Base-by-base conservation (phyloP, 2,888 invertebrate genomes). In the Altica lythri region DNA sequence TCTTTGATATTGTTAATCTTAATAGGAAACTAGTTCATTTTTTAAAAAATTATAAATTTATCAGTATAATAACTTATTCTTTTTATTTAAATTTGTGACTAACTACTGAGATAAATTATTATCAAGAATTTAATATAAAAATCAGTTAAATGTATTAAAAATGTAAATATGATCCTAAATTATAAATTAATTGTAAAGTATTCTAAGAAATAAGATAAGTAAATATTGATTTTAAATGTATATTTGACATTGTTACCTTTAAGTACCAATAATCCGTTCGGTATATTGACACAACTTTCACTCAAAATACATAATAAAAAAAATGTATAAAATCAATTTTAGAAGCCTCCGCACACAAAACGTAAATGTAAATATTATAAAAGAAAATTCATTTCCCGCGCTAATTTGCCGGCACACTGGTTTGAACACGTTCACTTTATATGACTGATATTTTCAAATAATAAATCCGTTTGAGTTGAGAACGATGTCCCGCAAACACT, bases 401-500 rank as follows among this genome's bases (percentile, higher is more conserved):
- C 37, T 25, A 50, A 49, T 35, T 22, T 13, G n/a, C 35, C 45
- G 37, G 18, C 42, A 32, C 53, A 48, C 50, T 40, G 2, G 37
- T 46, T 29, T 19, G 37, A 34, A 48, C 57, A 54, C 57, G 45
- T 54, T 44, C 27, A 44, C 43, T 54, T 16, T 30, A 42, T 34
- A 47, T 45, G 55, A 54, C 55, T 40, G 42, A 53, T 50, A 46
- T 53, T 46, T 44, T 37, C 55, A 45, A 59, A 56, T 56, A 46
- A 40, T 27, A 35, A n/a, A n/a, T n/a, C n/a, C n/a, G n/a, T n/a
- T n/a, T n/a, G n/a, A n/a, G n/a, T n/a, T n/a, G n/a, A n/a, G n/a
- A n/a, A n/a, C n/a, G n/a, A n/a, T n/a, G 10, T 40, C 25, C 22
- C 44, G 32, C 35, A 47, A 38, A 47, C 52, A 57, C 59, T 52